phyloP scores from a whole-genome alignment of 2,113 vertebrate species.

The Tretioscincus oriximinensis region DNA sequence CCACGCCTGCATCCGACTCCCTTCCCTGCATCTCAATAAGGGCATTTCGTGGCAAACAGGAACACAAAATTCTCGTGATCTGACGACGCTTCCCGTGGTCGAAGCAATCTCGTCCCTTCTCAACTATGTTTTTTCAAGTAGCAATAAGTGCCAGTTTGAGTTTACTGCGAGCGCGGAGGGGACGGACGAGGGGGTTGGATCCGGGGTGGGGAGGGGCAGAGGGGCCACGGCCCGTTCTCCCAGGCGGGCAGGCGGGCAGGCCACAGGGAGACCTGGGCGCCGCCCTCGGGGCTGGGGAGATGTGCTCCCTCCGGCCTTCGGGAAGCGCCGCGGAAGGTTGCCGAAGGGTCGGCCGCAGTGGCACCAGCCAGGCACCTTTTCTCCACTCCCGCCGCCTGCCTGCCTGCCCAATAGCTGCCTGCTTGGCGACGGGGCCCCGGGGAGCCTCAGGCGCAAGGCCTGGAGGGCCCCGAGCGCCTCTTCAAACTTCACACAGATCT shows the following conservation, averaged over 20 bases:
- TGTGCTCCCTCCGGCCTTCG: background rate
- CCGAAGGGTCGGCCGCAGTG: conserved; percentile 13
- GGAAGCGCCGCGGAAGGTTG: conserved; percentile 19
- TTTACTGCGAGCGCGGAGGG: conserved; percentile 22
- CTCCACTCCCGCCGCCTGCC: conserved; percentile 16
- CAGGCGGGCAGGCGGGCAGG: background rate
- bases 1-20: conserved; percentile 15
- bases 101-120: conserved; percentile 19
- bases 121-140: conserved; percentile 37
- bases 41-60: conserved; percentile 22
- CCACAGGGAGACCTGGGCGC: background rate
- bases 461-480: background rate
- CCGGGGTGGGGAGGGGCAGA: conserved; percentile 11
- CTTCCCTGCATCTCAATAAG: conserved; percentile 21
- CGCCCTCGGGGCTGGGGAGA: background rate
- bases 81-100: background rate
- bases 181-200: conserved; percentile 4
- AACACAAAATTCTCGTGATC: background rate
- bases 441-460: conserved; percentile 6
- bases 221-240: background rate
- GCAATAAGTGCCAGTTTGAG: conserved; percentile 36
- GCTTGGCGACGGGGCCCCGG: background rate
- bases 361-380: conserved; percentile 12
- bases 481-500: conserved; percentile 17
- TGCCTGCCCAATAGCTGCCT: background rate